Evolutionary conservation across 2,888 invertebrate genomes (phyloP).

Genomic region (Agriopis leucophaearia): DNA sequence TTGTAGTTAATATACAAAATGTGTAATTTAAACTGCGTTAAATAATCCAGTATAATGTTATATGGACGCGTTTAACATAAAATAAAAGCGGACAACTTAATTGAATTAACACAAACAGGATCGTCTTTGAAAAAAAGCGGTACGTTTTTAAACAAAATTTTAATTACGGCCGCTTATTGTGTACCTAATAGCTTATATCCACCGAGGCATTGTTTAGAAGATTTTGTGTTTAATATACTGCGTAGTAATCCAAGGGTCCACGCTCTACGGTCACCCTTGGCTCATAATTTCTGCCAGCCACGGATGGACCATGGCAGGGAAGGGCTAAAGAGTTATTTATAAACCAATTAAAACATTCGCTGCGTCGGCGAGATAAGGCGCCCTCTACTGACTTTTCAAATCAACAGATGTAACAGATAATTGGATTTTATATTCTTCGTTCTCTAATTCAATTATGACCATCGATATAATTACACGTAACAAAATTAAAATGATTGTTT

Average conservation of each 20-base stretch:
- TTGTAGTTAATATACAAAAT: constrained; percentile 14
- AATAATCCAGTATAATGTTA: constrained; percentile 23
- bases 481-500: constrained; percentile 21
- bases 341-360: constrained; percentile 83
- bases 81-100: constrained; percentile 30
- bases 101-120: constrained; percentile 38
- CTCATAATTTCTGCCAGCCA: constrained; percentile 69
- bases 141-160: constrained; percentile 50
- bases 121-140: constrained; percentile 45
- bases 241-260: constrained; percentile 55
- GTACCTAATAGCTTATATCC: constrained; percentile 53
- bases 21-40: constrained; percentile 25
- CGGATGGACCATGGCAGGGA: constrained; percentile 55
- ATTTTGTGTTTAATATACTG: constrained; percentile 65
- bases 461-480: constrained; percentile 26
- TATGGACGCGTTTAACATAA: constrained; percentile 32
- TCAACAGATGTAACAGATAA: constrained; percentile 32
- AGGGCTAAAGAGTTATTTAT: constrained; percentile 82
- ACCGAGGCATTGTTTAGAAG: constrained; percentile 66
- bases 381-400: constrained; percentile 31
- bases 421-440: constrained; percentile 38
- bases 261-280: constrained; percentile 58
- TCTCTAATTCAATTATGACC: constrained; percentile 33
- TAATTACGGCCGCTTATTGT: constrained; percentile 58
- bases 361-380: constrained; percentile 64